Percentiles rank a stretch among this genome's conserved stretches.
Conservation (phyloP, 1,140 invertebrate species). For the Platyscapa corneri region DNA sequence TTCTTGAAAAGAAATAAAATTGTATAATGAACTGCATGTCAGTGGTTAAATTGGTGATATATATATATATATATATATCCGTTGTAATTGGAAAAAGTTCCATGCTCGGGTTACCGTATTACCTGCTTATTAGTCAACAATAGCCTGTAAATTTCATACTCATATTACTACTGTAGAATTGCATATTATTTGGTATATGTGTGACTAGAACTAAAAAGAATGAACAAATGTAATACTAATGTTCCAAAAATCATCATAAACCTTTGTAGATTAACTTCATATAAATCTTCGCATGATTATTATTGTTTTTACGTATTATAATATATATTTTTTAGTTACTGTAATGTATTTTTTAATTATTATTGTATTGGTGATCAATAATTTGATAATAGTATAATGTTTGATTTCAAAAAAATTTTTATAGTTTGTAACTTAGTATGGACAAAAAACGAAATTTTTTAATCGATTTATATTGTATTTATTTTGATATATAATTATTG, state of each 20-base stretch:
- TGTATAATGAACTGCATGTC: background rate
- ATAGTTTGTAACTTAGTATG: too few species aligned
- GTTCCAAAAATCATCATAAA: background rate
- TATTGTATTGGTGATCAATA: too few species aligned
- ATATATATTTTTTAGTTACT: too few species aligned
- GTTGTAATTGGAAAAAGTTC: background rate
- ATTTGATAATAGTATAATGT: too few species aligned
- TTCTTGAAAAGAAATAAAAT: slow-evolving; percentile 13
- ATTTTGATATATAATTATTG: too few species aligned
- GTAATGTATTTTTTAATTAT: too few species aligned
- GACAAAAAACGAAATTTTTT: too few species aligned
- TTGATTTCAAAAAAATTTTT: too few species aligned
- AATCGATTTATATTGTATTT: too few species aligned
- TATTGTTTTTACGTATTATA: too few species aligned
- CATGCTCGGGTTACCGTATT: slow-evolving; percentile 41
- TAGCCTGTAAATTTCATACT: slow-evolving; percentile 20
- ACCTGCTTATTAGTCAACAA: slow-evolving; percentile 66
- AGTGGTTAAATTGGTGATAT: background rate
- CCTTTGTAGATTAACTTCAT: too few species aligned
- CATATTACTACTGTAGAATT: background rate
- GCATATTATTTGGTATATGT: background rate
- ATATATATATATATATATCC: background rate
- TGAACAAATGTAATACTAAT: background rate
- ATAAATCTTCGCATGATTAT: too few species aligned
- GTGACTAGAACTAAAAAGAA: background rate